Evolutionary conservation across 2,797 vertebrate species (phyloP).

Genomic region (Enteromius trimaculatus): DNA sequence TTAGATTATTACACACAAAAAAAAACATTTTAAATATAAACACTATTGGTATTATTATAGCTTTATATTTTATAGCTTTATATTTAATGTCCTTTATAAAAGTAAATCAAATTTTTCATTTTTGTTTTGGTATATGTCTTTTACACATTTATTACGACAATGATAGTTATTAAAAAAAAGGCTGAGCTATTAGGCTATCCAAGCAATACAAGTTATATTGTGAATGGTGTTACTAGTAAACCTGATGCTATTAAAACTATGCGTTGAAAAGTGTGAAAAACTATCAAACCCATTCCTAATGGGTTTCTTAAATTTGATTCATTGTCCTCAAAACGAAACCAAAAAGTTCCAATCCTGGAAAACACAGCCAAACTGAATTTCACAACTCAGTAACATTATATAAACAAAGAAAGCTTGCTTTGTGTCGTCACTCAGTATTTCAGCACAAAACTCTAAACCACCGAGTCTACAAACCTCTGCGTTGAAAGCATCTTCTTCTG

Average conservation of each 20-base stretch:
- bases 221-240: not conserved
- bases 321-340: not conserved
- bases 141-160: not conserved
- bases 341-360: not conserved
- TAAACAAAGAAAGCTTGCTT: not conserved
- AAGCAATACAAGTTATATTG: not conserved
- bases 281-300: not conserved
- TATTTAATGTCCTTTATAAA: too few relatives aligned
- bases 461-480: constrained; percentile 43
- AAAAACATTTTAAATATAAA: not conserved
- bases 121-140: not conserved
- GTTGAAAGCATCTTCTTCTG: constrained; percentile 52
- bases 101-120: not conserved
- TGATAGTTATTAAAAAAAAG: not conserved
- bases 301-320: not conserved
- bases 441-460: not conserved
- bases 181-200: not conserved
- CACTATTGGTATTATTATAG: not conserved
- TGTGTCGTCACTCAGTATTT: not conserved
- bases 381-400: not conserved
- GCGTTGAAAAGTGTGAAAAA: not conserved
- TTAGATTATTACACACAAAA: not conserved
- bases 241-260: not conserved
- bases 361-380: not conserved
- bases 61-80: not conserved